Evolutionary conservation across 2,113 vertebrate genomes (phyloP).

Genomic region (Glaucomys volans): DNA sequence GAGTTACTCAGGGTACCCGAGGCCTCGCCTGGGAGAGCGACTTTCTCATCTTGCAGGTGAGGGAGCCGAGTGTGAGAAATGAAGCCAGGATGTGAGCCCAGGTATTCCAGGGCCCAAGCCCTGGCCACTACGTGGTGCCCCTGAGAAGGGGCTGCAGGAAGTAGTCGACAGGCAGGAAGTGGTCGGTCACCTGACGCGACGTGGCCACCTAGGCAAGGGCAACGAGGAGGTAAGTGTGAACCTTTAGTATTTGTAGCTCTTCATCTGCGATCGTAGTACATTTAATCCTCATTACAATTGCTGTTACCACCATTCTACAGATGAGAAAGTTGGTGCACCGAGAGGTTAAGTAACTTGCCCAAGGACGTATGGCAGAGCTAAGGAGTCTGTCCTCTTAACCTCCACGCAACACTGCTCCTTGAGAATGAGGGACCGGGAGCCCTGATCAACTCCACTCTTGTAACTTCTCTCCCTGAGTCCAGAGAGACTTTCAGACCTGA

Average conservation of each 20-base stretch:
- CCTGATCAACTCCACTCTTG: neutral
- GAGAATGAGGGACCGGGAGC: fast-evolving
- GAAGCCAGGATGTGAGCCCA: neutral
- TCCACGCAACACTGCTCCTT: fast-evolving
- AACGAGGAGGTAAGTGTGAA: neutral
- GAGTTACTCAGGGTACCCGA: neutral
- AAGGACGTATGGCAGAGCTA: neutral
- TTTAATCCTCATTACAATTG: neutral
- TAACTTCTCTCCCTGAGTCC: neutral
- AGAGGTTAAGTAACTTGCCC: neutral
- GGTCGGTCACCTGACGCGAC: neutral
- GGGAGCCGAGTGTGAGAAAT: neutral
- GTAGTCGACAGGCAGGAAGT: neutral
- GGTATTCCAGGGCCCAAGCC: neutral
- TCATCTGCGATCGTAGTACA: neutral
- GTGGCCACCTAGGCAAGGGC: neutral
- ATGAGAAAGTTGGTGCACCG: neutral
- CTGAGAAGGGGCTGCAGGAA: neutral
- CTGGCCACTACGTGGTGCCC: neutral
- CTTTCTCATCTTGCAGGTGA: neutral
- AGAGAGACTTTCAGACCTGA: neutral
- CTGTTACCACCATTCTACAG: neutral
- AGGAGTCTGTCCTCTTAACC: neutral
- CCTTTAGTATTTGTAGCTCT: neutral
- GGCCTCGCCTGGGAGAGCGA: neutral